Conservation (phyloP, 2,888 invertebrate genomes). For the Melieria picta region DNA sequence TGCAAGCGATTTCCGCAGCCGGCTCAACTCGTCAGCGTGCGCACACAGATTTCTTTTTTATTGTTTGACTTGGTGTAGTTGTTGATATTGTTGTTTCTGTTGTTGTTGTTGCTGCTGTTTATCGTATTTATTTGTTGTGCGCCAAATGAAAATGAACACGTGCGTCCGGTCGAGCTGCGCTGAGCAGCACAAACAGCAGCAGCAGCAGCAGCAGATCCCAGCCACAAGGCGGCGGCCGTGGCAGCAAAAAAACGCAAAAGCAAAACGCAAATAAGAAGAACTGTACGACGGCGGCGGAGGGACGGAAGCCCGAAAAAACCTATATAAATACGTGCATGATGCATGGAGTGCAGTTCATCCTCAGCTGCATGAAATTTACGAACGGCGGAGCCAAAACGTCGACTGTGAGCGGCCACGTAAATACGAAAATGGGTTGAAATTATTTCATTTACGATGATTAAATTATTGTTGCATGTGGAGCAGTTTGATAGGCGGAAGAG, state of each 20-base stretch:
- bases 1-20: slow-evolving; percentile 22
- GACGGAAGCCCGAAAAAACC: slow-evolving; percentile 13
- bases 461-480: slow-evolving; percentile 8
- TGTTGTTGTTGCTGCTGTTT: slow-evolving; percentile 47
- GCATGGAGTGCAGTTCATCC: slow-evolving; percentile 37
- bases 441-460: slow-evolving; percentile 56
- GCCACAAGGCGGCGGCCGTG: slow-evolving; percentile 33
- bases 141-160: slow-evolving; percentile 62
- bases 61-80: slow-evolving; percentile 28
- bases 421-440: slow-evolving; percentile 40
- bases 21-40: slow-evolving; percentile 1
- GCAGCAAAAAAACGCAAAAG: slow-evolving; percentile 25
- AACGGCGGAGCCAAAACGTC: neutral
- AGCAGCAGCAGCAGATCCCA: slow-evolving; percentile 29
- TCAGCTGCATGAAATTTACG: slow-evolving; percentile 37
- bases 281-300: neutral
- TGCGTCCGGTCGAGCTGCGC: slow-evolving; percentile 55
- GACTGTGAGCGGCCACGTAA: neutral
- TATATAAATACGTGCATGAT: neutral
- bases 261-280: slow-evolving; percentile 18
- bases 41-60: slow-evolving; percentile 47
- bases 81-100: slow-evolving; percentile 31
- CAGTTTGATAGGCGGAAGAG: too few species aligned
- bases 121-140: slow-evolving; percentile 54
- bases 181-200: too few species aligned